phyloP scores from a whole-genome alignment of 2,888 invertebrate genomes.

The Plebejus argus region DNA sequence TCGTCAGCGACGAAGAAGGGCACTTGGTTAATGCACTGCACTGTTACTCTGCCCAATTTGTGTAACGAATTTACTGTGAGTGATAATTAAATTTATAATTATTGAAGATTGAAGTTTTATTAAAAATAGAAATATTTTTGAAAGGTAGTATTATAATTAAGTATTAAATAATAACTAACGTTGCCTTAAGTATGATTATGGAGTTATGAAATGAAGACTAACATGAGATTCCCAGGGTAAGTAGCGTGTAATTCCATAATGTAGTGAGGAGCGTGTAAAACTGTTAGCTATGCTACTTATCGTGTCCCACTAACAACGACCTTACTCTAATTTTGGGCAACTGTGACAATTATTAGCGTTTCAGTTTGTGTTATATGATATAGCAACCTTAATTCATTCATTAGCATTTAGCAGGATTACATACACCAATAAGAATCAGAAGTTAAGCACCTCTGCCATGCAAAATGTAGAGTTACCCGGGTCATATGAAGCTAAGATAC shows the following conservation, averaged over 20 bases:
- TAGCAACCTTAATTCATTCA: constrained; percentile 9
- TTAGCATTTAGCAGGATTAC: background rate
- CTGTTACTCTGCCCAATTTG: too few species aligned
- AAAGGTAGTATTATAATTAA: too few species aligned
- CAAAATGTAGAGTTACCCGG: background rate
- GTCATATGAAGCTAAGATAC: too few species aligned
- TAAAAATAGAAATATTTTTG: too few species aligned
- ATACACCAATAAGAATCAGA: background rate
- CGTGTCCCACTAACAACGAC: constrained; percentile 1
- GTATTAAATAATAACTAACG: too few species aligned
- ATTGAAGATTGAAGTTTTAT: too few species aligned
- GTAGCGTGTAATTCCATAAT: constrained; percentile 23
- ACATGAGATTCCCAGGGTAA: background rate
- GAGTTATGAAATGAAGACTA: background rate
- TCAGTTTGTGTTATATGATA: background rate
- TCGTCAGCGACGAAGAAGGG: too few species aligned
- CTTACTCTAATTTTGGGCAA: constrained; percentile 26
- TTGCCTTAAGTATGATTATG: background rate
- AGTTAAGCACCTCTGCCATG: background rate
- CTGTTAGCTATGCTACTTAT: background rate
- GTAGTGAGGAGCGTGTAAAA: background rate
- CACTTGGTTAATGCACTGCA: too few species aligned
- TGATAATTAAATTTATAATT: too few species aligned
- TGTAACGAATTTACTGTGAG: too few species aligned
- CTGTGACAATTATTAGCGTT: constrained; percentile 12